These are phyloP conservation scores for Colinus virginianus DNA, from an alignment of 2,113 vertebrate species.

Conservation along the genomic window DNA sequence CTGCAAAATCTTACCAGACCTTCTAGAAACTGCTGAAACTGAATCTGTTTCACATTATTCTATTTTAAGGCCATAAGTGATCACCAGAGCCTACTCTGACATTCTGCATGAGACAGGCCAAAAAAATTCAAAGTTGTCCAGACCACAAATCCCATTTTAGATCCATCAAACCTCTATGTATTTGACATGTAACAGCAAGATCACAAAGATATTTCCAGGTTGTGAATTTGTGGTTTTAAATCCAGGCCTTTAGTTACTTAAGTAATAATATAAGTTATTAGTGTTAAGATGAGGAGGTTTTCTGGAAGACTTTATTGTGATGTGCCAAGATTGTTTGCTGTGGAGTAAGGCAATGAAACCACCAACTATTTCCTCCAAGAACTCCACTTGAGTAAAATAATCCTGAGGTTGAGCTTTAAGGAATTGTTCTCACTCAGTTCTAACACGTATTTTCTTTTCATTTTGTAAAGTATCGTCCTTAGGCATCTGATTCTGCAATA, in stretches of 20 bases:
- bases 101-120: slow-evolving; percentile 38
- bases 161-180: slow-evolving; percentile 10
- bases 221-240: slow-evolving; percentile 46
- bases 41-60: slow-evolving; percentile 61
- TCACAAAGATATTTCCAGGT: slow-evolving; percentile 23
- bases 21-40: slow-evolving; percentile 61
- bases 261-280: neutral
- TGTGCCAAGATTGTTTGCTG: neutral
- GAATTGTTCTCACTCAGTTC: neutral
- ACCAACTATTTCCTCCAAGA: neutral
- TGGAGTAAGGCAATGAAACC: neutral
- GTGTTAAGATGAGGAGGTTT: neutral
- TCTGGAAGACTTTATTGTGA: neutral
- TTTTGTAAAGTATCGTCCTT: neutral
- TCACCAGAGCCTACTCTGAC: slow-evolving; percentile 44
- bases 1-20: slow-evolving; percentile 52
- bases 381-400: neutral
- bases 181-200: slow-evolving; percentile 48
- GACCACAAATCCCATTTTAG: slow-evolving; percentile 56
- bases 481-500: neutral
- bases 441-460: neutral
- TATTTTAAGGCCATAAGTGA: slow-evolving; percentile 51
- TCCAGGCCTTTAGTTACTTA: neutral
- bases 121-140: slow-evolving; percentile 58
- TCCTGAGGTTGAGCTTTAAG: neutral